Evolutionary conservation across 2,888 invertebrate species (phyloP).

Genomic region (Spodoptera picta): DNA sequence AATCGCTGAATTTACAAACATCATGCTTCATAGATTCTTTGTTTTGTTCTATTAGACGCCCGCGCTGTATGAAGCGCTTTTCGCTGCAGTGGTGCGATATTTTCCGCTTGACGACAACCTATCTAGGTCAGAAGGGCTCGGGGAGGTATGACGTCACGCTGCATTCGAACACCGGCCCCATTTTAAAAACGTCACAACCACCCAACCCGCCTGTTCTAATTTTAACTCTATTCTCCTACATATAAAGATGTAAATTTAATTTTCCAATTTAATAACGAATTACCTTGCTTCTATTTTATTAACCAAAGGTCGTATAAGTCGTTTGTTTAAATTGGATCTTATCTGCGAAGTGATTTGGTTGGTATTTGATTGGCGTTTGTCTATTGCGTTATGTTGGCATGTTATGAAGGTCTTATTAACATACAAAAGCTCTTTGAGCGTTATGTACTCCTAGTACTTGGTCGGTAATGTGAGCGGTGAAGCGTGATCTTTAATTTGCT

Average conservation of each 20-base stretch:
- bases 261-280: conserved; percentile 44
- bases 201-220: conserved; percentile 19
- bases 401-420: conserved; percentile 60
- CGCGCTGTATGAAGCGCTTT: conserved; percentile 48
- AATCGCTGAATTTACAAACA: conserved; percentile 29
- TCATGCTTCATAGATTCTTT: conserved; percentile 35
- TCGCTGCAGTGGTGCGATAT: conserved; percentile 52
- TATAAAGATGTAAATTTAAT: conserved; percentile 43
- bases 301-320: conserved; percentile 45
- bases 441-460: conserved; percentile 57
- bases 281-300: conserved; percentile 55
- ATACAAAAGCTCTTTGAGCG: conserved; percentile 57
- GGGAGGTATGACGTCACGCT: conserved; percentile 76
- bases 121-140: conserved; percentile 80
- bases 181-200: conserved; percentile 58
- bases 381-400: conserved; percentile 59
- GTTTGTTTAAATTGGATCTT: conserved; percentile 55
- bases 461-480: conserved; percentile 35
- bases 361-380: conserved; percentile 47
- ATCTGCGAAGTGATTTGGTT: conserved; percentile 49
- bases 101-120: conserved; percentile 77
- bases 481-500: conserved; percentile 40
- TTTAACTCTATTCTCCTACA: conserved; percentile 23
- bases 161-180: conserved; percentile 69
- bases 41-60: conserved; percentile 38